Base-by-base conservation (phyloP, 2,113 vertebrate species). In the Gymnogyps californianus region DNA sequence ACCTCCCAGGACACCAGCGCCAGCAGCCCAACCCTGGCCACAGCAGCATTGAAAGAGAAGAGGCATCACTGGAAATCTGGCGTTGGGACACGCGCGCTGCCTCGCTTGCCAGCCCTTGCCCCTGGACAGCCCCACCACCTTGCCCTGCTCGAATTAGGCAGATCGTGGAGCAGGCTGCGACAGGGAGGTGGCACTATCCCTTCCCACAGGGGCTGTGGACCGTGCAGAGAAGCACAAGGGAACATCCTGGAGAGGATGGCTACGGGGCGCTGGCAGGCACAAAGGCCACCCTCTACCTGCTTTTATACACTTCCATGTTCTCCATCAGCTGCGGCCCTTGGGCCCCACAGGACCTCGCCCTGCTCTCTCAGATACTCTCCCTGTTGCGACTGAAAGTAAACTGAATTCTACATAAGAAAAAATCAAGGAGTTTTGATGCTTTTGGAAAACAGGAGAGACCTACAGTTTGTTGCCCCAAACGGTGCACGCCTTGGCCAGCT, bases 71-170 rank as follows among this genome's bases (percentile, higher is more conserved):
- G 46, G 34, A 46, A 58, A 34, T 0, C 21, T 2, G 15, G 9
- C 0, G 2, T 0, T 4, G 51, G 29, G 7, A 62, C 58, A 9
- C 10, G 1, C 1, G 1, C 1, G 2, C 64, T 38, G 44, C n/a
- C 67, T 29, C 18, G 1, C 6, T 36, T 34, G 42, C 44, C 11
- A 36, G 57, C 16, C 44, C 71, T 52, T 24, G 47, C 11, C 47
- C 46, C 31, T 7, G 20, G 16, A 51, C 74, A 74, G 49, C 69
- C 54, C 21, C 89, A 40, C 21, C 89, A 40, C 65, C 24, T 17
- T 10, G 36, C 42, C 44, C 59, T 38, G 25, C 21, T 78, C 44
- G 22, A 10, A 40, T 14, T 4, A 28, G 69, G 42, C 55, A 25
- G n/a, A 28, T 10, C 36, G 32, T 3, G 8, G 49, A 59, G 47